Evolutionary conservation across 2,797 vertebrate genomes (phyloP).

Genomic region (Fratercula arctica): DNA sequence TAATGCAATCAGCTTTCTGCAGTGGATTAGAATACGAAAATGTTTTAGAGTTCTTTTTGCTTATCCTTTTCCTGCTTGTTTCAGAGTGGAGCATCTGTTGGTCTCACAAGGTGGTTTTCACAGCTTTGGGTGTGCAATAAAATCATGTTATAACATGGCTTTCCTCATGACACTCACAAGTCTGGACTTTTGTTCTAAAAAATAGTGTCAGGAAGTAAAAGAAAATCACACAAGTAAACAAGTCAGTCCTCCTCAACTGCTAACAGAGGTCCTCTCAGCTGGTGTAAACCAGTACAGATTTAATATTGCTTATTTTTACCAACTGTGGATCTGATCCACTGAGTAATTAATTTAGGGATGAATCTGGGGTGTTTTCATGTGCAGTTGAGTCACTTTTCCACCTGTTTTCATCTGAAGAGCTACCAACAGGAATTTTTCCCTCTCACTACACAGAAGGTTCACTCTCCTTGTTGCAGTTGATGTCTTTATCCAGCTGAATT

Average conservation of each 20-base stretch:
- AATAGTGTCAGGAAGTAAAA: not conserved
- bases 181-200: not conserved
- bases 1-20: not conserved
- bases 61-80: not conserved
- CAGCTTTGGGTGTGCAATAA: not conserved
- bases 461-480: conserved; percentile 21
- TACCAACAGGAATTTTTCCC: conserved; percentile 14
- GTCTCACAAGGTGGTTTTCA: not conserved
- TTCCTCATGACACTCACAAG: not conserved
- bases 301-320: not conserved
- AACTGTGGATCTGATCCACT: not conserved
- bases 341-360: not conserved
- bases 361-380: not conserved
- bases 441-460: not conserved
- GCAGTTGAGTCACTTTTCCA: not conserved
- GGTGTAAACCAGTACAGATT: not conserved
- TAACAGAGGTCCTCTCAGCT: not conserved
- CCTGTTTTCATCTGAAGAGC: not conserved
- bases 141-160: not conserved
- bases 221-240: not conserved
- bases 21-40: not conserved
- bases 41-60: not conserved
- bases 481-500: conserved; percentile 56
- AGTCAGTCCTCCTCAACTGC: not conserved
- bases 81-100: not conserved